Percentiles rank a stretch among this genome's conserved stretches.
Conservation (phyloP, 2,113 vertebrate genomes). For the Platichthys stellatus region DNA sequence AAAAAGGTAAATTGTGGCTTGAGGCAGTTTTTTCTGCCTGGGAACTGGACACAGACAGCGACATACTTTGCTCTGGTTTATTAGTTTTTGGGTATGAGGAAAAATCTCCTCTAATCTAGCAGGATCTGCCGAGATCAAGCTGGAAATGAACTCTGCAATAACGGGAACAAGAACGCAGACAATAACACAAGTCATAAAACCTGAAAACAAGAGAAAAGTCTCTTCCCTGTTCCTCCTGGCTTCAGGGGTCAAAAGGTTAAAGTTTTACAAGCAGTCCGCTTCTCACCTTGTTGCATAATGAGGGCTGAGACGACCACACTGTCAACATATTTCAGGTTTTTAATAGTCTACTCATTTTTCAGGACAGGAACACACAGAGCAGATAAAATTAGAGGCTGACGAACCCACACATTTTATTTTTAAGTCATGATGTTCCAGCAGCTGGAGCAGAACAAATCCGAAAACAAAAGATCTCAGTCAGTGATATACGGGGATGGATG, state of each 20-base stretch:
- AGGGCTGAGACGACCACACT: neutral
- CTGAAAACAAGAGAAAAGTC: neutral
- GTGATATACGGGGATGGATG: neutral
- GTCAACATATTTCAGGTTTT: neutral
- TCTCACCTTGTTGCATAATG: neutral
- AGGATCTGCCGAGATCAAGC: conserved; percentile 40
- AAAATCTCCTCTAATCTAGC: conserved; percentile 52
- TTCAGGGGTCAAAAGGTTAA: neutral
- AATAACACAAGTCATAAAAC: conserved; percentile 26
- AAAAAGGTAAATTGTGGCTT: neutral
- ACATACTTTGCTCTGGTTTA: conserved; percentile 48
- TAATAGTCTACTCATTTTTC: neutral
- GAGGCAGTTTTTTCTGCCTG: conserved; percentile 18
- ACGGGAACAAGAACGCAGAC: conserved; percentile 50
- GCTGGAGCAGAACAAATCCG: neutral
- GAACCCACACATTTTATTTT: neutral
- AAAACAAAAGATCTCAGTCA: neutral
- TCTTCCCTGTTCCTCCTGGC: neutral
- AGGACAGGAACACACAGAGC: neutral
- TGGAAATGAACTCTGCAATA: conserved; percentile 52
- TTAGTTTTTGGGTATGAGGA: conserved; percentile 70
- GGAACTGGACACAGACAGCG: conserved; percentile 27
- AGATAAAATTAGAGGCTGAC: neutral
- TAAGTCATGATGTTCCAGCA: neutral
- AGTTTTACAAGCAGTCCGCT: no score